phyloP scores from a whole-genome alignment of 2,888 invertebrate species.

The Pachliopta kotzebuea region DNA sequence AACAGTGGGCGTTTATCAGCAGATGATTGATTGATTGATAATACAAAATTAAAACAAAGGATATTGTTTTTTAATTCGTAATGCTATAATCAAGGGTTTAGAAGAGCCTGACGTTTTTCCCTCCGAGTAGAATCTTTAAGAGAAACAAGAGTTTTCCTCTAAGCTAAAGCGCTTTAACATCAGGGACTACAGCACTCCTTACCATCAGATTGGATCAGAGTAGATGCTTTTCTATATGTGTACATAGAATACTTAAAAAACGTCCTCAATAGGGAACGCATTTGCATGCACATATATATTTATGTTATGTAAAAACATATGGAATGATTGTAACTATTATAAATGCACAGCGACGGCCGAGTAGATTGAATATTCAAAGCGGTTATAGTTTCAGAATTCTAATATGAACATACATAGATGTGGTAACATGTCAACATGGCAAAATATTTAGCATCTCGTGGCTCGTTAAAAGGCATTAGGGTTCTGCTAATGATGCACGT shows the following conservation, averaged over 20 bases:
- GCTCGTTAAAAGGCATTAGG: conserved; percentile 16
- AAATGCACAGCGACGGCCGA: not conserved
- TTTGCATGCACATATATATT: not conserved
- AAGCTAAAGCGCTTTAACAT: too few species aligned
- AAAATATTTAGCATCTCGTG: conserved; percentile 9
- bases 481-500: conserved; percentile 14
- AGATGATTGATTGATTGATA: too few species aligned
- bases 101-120: too few species aligned
- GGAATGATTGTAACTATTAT: not conserved
- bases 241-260: not conserved
- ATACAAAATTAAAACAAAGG: too few species aligned
- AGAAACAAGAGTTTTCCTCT: too few species aligned
- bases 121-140: too few species aligned
- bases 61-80: too few species aligned
- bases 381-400: conserved; percentile 10
- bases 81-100: too few species aligned
- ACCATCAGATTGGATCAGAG: too few species aligned
- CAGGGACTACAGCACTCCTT: too few species aligned
- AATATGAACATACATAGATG: conserved; percentile 19
- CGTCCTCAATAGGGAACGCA: not conserved
- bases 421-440: conserved; percentile 8
- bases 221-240: too few species aligned
- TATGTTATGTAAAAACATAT: conserved; percentile 1
- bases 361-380: conserved; percentile 12
- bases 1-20: too few species aligned